Evolutionary conservation across 2,797 vertebrate species (phyloP).

Genomic region (Sebastes oblongus): DNA sequence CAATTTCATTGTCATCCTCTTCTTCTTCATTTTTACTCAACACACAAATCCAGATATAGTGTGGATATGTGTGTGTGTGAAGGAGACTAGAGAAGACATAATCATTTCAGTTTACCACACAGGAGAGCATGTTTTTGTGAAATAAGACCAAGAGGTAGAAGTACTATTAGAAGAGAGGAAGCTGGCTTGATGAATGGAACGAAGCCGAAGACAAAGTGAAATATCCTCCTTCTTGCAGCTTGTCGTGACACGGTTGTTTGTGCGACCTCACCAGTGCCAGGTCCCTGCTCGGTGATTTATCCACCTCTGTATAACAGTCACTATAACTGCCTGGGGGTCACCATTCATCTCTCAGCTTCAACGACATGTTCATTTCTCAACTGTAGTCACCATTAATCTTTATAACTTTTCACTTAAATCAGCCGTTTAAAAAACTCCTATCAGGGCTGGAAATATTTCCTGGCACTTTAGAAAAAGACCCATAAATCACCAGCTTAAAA

Average conservation of each 20-base stretch:
- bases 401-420: slow-evolving; percentile 42
- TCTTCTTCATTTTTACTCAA: not conserved
- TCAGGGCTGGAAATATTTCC: slow-evolving; percentile 61
- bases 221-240: slow-evolving; percentile 10
- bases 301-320: slow-evolving; percentile 12
- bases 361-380: slow-evolving; percentile 29
- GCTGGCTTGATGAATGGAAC: not conserved
- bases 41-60: not conserved
- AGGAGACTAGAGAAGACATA: not conserved
- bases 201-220: slow-evolving; percentile 21
- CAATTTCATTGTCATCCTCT: not conserved
- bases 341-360: slow-evolving; percentile 14
- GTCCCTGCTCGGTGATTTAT: slow-evolving; percentile 45
- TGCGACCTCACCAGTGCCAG: not conserved
- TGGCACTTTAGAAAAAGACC: slow-evolving; percentile 21
- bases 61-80: not conserved
- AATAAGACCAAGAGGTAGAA: not conserved
- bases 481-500: slow-evolving; percentile 52
- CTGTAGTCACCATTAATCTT: slow-evolving; percentile 51
- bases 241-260: slow-evolving; percentile 3
- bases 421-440: slow-evolving; percentile 36
- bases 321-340: slow-evolving; percentile 1
- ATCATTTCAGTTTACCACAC: not conserved
- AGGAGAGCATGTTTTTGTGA: not conserved
- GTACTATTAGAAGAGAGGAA: not conserved